Conservation (phyloP, 2,113 vertebrate species). For the Piaya cayana region DNA sequence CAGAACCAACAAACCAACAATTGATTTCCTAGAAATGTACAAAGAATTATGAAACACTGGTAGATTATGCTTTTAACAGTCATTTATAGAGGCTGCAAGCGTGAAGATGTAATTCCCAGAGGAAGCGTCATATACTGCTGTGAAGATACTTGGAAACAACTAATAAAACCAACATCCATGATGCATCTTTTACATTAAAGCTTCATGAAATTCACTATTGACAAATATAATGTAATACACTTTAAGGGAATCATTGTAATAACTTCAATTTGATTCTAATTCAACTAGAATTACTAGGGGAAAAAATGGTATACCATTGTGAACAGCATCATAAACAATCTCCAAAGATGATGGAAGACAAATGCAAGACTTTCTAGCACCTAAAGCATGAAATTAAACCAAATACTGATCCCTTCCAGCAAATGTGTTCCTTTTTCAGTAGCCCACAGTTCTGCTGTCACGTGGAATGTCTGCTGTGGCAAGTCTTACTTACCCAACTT, state of each 20-base stretch:
- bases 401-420: background rate
- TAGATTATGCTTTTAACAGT: background rate
- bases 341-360: background rate
- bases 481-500: background rate
- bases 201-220: background rate
- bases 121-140: background rate
- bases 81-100: background rate
- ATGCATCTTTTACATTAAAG: background rate
- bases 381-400: background rate
- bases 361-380: background rate
- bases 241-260: background rate
- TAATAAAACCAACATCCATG: background rate
- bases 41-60: background rate
- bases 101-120: background rate
- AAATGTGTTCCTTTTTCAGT: background rate
- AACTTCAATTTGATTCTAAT: accelerated
- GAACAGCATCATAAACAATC: background rate
- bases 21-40: background rate
- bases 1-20: background rate
- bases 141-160: background rate
- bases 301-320: background rate
- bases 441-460: background rate
- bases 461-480: background rate
- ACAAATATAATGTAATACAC: background rate
- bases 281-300: background rate